These are phyloP conservation scores for Aphaenogaster ashmeadi DNA, from an alignment of 1,140 invertebrate genomes.

Conservation along the genomic window DNA sequence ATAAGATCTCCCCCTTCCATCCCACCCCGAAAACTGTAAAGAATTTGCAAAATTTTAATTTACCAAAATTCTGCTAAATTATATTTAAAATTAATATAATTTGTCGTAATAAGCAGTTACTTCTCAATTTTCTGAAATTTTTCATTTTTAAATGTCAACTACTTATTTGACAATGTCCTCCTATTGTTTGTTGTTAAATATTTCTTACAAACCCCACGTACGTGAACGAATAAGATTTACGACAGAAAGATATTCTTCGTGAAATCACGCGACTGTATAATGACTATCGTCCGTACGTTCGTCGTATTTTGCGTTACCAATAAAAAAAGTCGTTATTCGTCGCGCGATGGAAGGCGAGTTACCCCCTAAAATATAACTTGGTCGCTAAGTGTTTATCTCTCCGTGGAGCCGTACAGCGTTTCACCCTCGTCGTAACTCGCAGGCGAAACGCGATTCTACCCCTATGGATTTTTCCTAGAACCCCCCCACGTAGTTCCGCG, in stretches of 20 bases:
- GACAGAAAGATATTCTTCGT: neutral
- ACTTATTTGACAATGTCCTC: neutral
- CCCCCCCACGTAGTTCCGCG: slow-evolving; percentile 38
- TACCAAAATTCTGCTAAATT: neutral
- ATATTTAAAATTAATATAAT: neutral
- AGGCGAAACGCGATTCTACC: slow-evolving; percentile 58
- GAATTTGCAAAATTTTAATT: neutral
- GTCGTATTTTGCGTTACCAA: slow-evolving; percentile 21
- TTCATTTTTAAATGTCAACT: neutral
- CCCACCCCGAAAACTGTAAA: too few relatives aligned
- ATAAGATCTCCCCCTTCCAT: too few relatives aligned
- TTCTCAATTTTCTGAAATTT: neutral
- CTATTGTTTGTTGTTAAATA: neutral
- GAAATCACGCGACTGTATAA: neutral
- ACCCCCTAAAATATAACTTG: slow-evolving; percentile 75
- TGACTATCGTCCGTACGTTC: neutral
- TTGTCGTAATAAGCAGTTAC: neutral
- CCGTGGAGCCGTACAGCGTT: slow-evolving; percentile 44
- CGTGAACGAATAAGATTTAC: neutral
- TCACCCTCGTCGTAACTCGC: slow-evolving; percentile 66
- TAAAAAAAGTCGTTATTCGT: slow-evolving; percentile 40
- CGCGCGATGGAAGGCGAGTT: slow-evolving; percentile 69
- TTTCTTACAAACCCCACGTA: neutral
- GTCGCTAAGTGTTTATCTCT: slow-evolving; percentile 79
- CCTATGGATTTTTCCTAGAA: slow-evolving; percentile 49